A percentile compares a stretch with the other conserved stretches of the same genome.
These are phyloP conservation scores for Patiria miniata DNA, from an alignment of 35 echinoderm and acorn worm genomes.

Conservation along the genomic window DNA sequence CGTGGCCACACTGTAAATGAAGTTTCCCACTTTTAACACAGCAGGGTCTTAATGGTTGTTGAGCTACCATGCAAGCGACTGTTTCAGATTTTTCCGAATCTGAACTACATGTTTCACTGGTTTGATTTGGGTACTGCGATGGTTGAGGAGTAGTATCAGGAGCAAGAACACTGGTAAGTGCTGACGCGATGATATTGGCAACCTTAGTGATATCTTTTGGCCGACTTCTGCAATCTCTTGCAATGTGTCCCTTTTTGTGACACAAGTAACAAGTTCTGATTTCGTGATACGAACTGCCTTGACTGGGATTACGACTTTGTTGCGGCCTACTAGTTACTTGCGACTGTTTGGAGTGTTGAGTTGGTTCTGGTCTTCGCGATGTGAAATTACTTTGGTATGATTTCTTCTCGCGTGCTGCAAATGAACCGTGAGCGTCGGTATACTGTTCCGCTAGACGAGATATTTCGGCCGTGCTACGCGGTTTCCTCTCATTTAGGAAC, in stretches of 20 bases:
- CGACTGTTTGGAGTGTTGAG: neutral
- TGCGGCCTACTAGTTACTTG: neutral
- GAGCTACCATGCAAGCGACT: no score
- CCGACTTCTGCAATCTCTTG: neutral
- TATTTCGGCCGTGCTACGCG: neutral
- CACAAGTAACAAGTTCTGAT: neutral
- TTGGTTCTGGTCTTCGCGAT: neutral
- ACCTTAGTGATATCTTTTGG: no score
- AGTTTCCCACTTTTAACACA: no score
- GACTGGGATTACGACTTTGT: neutral
- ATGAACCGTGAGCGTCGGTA: conserved; percentile 7
- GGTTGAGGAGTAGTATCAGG: no score
- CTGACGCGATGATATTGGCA: no score
- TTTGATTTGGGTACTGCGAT: no score
- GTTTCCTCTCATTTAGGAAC: no score
- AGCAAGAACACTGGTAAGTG: no score
- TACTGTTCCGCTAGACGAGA: conserved; percentile 10
- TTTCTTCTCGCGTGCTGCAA: neutral
- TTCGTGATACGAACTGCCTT: neutral
- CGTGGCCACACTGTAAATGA: no score
- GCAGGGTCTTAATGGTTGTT: no score
- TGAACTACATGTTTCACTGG: no score
- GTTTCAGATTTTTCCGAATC: no score
- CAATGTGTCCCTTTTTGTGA: neutral
- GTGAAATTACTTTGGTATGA: neutral